A percentile compares a stretch with the other conserved stretches of the same genome.
Conservation (phyloP, 1,140 invertebrate species). For the Aphis craccivora region DNA sequence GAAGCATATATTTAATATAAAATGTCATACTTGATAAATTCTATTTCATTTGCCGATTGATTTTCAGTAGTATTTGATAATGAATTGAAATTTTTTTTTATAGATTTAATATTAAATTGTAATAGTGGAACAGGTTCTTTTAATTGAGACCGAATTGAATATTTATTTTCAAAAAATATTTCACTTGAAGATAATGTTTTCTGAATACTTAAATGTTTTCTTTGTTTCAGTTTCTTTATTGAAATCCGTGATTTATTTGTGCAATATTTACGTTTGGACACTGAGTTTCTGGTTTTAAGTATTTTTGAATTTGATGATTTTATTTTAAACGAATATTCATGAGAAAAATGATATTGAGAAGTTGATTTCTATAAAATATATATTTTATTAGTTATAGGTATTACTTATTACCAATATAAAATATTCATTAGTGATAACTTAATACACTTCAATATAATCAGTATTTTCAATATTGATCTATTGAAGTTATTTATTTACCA, state of each 20-base stretch:
- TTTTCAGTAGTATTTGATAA: too few species aligned
- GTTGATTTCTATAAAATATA: slow-evolving; percentile 7
- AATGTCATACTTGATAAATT: not conserved
- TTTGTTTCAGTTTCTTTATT: not conserved
- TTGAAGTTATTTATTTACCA: not conserved
- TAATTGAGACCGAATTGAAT: not conserved
- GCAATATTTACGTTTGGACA: not conserved
- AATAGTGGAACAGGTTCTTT: slow-evolving; percentile 16
- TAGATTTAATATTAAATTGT: not conserved
- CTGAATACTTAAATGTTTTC: not conserved
- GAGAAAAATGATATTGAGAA: not conserved
- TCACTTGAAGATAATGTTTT: not conserved
- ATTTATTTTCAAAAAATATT: not conserved
- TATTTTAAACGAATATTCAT: not conserved
- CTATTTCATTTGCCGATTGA: not conserved
- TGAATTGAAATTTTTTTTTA: not conserved
- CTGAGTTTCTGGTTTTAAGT: too few species aligned
- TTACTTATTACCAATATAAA: not conserved
- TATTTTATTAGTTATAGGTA: not conserved
- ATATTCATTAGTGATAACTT: not conserved
- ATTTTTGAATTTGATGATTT: not conserved
- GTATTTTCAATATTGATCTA: not conserved
- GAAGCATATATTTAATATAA: not conserved
- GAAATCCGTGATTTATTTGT: not conserved
- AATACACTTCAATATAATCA: not conserved